phyloP scores from a whole-genome alignment of 2,888 invertebrate species.

The Eilema griseolum region DNA sequence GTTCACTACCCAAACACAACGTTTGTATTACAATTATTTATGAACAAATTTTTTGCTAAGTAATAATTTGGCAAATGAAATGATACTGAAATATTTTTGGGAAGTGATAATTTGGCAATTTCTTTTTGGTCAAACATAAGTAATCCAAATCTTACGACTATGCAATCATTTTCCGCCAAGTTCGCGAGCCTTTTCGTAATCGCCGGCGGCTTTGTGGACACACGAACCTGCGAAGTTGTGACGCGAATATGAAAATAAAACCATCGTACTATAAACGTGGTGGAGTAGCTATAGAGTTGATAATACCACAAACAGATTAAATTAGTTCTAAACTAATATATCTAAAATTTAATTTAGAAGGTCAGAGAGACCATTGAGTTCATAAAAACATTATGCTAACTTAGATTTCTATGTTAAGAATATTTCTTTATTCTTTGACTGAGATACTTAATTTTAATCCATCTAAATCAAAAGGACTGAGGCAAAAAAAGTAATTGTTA shows the following conservation, averaged over 20 bases:
- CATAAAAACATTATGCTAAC: too few relatives aligned
- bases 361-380: background rate
- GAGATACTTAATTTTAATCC: background rate
- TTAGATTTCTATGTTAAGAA: too few relatives aligned
- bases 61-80: too few relatives aligned
- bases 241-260: background rate
- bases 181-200: background rate
- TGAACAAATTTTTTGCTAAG: too few relatives aligned
- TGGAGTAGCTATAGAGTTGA: background rate
- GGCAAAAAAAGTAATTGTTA: background rate
- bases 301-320: background rate
- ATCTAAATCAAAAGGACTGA: background rate
- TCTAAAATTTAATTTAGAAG: background rate
- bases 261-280: background rate
- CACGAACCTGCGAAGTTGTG: background rate
- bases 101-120: too few relatives aligned
- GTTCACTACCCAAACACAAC: too few relatives aligned
- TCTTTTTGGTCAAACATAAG: too few relatives aligned
- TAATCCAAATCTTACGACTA: background rate
- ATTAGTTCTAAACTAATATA: background rate
- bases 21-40: too few relatives aligned
- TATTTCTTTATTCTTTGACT: background rate
- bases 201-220: background rate
- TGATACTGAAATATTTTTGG: too few relatives aligned
- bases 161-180: background rate